A percentile compares a stretch with the other conserved stretches of the same genome.
phyloP scores from a whole-genome alignment of 2,888 invertebrate species.

The Imbricaverruca yamaguchii region DNA sequence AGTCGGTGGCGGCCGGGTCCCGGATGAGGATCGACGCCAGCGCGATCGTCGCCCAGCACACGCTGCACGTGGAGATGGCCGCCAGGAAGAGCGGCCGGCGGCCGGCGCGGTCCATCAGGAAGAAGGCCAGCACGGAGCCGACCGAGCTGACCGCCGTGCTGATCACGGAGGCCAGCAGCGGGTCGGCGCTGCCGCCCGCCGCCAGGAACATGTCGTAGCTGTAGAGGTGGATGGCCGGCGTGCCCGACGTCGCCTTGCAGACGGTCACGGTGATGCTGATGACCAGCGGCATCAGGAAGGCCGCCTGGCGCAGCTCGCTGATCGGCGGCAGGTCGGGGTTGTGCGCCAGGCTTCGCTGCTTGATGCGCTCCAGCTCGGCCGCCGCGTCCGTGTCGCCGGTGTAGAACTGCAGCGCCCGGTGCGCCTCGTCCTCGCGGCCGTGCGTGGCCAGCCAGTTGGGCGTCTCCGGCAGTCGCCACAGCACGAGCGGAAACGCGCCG shows the following conservation, averaged over 20 bases:
- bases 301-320: background rate
- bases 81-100: slow-evolving; percentile 6
- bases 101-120: slow-evolving; percentile 13
- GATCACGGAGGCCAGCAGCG: background rate
- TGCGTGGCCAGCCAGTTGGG: slow-evolving; percentile 72
- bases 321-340: slow-evolving; percentile 20
- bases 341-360: slow-evolving; percentile 1
- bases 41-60: background rate
- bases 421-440: slow-evolving; percentile 63
- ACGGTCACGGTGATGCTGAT: slow-evolving; percentile 14
- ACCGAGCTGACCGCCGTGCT: slow-evolving; percentile 13
- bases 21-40: background rate
- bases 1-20: slow-evolving; percentile 13
- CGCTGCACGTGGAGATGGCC: background rate
- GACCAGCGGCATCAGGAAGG: slow-evolving; percentile 10
- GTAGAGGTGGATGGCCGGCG: slow-evolving; percentile 22
- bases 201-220: slow-evolving; percentile 23
- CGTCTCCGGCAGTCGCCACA: slow-evolving; percentile 61
- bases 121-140: slow-evolving; percentile 15
- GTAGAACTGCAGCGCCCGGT: slow-evolving; percentile 65
- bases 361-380: slow-evolving; percentile 53
- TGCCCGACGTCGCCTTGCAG: slow-evolving; percentile 21
- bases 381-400: slow-evolving; percentile 68
- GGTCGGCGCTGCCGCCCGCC: slow-evolving; percentile 12
- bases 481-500: slow-evolving; percentile 36